A percentile compares a stretch with the other conserved stretches of the same genome.
Evolutionary conservation across 1,140 invertebrate species (phyloP).

Genomic region (Calephelis nemesis): DNA sequence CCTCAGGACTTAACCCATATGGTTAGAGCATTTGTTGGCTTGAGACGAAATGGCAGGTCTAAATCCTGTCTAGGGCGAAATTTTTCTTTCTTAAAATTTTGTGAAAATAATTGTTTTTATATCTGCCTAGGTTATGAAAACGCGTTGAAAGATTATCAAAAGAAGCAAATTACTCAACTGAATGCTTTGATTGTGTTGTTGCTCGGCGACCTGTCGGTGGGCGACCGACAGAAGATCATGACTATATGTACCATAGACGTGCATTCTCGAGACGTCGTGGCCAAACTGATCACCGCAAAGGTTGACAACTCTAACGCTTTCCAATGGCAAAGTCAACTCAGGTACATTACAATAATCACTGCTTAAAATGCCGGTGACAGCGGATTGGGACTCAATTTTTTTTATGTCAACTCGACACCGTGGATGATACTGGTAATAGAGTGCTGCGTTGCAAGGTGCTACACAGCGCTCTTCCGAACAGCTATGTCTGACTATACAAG

Average conservation of each 20-base stretch:
- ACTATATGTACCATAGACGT: constrained; percentile 97
- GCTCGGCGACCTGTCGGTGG: constrained; percentile 87
- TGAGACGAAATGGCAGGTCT: no score
- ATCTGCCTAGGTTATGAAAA: constrained; percentile 85
- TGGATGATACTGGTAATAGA: no score
- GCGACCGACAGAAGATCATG: constrained; percentile 96
- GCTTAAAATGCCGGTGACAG: no score
- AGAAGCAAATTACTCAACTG: constrained; percentile 92
- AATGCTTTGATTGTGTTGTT: constrained; percentile 90
- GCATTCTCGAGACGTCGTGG: constrained; percentile 92
- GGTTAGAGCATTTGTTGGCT: no score
- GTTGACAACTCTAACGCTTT: constrained; percentile 91
- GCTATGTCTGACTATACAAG: no score
- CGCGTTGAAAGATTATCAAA: constrained; percentile 94
- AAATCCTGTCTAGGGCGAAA: no score
- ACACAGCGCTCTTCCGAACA: no score
- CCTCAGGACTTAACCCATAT: no score
- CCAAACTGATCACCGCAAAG: constrained; percentile 89
- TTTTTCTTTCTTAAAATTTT: no score
- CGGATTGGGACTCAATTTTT: no score
- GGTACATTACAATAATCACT: constrained; percentile 54
- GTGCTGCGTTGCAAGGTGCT: no score
- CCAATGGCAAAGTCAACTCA: constrained; percentile 94
- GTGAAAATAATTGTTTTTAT: not conserved
- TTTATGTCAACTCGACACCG: no score